Evolutionary conservation across 1,140 invertebrate species (phyloP).

Genomic region (Cotesia vestalis): DNA sequence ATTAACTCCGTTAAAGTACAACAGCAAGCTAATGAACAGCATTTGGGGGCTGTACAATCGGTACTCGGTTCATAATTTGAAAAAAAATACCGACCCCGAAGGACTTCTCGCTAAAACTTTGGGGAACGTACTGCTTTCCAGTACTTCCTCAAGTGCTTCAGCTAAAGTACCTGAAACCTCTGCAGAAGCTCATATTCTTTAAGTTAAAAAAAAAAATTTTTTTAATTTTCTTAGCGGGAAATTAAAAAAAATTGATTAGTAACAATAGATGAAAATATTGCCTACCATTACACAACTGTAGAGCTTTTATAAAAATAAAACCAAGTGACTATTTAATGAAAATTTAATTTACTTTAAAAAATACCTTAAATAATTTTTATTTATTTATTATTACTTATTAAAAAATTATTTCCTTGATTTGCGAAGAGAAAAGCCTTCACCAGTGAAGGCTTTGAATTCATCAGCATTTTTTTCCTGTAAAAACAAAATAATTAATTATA

Average conservation of each 20-base stretch:
- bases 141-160: constrained; percentile 26
- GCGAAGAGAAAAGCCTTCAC: constrained; percentile 71
- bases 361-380: constrained; percentile 15
- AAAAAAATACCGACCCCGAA: constrained; percentile 76
- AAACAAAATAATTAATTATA: constrained; percentile 13
- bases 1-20: constrained; percentile 77
- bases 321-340: too few relatives aligned
- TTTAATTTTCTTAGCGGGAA: constrained; percentile 24
- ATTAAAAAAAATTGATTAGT: constrained; percentile 6
- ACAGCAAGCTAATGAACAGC: constrained; percentile 87
- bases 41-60: constrained; percentile 90
- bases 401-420: constrained; percentile 62
- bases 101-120: constrained; percentile 46
- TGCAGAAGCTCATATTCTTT: constrained; percentile 13
- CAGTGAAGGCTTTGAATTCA: constrained; percentile 71
- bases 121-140: constrained; percentile 37
- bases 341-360: constrained; percentile 6
- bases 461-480: constrained; percentile 60
- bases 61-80: constrained; percentile 85
- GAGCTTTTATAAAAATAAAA: too few relatives aligned
- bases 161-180: background rate
- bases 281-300: too few relatives aligned
- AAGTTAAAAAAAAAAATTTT: constrained; percentile 1
- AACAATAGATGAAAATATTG: too few relatives aligned
- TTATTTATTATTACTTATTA: constrained; percentile 23